Evolutionary conservation across 2,888 invertebrate genomes (phyloP).

Genomic region (Nomada hirtipes): DNA sequence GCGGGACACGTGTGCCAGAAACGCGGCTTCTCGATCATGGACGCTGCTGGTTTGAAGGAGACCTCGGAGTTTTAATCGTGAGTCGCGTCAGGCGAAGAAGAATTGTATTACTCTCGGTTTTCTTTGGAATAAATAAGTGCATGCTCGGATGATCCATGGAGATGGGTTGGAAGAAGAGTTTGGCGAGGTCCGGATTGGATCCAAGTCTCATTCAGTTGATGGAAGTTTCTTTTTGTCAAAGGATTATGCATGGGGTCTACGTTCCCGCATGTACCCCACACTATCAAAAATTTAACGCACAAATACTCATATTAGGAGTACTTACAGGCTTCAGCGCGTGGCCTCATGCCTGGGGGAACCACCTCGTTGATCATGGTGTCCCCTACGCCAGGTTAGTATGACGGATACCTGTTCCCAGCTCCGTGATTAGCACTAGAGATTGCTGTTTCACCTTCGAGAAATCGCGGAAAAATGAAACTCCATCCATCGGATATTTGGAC

Average conservation of each 20-base stretch:
- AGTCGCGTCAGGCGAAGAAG: not conserved
- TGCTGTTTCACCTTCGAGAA: slow-evolving; percentile 46
- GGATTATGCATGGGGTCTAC: slow-evolving; percentile 57
- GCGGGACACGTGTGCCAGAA: not conserved
- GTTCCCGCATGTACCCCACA: slow-evolving; percentile 64
- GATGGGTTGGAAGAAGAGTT: no score
- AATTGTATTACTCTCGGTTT: no score
- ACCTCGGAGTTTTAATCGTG: not conserved
- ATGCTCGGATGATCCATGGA: no score
- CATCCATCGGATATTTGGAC: slow-evolving; percentile 42
- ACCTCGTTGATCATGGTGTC: slow-evolving; percentile 74
- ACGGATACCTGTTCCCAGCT: not conserved
- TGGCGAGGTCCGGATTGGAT: no score
- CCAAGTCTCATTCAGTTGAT: no score
- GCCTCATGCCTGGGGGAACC: slow-evolving; percentile 73
- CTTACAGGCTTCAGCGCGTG: slow-evolving; percentile 66
- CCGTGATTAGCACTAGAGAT: slow-evolving; percentile 25
- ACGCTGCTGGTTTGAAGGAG: not conserved
- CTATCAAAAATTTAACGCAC: slow-evolving; percentile 73
- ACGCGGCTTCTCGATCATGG: slow-evolving; percentile 11
- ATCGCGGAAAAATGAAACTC: slow-evolving; percentile 15
- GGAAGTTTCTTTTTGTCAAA: slow-evolving; percentile 10
- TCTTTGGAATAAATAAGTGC: no score
- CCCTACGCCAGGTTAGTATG: slow-evolving; percentile 76
- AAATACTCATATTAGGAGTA: slow-evolving; percentile 70